Conservation (phyloP, 1,140 invertebrate species). For the Drosophila kepulauana region DNA sequence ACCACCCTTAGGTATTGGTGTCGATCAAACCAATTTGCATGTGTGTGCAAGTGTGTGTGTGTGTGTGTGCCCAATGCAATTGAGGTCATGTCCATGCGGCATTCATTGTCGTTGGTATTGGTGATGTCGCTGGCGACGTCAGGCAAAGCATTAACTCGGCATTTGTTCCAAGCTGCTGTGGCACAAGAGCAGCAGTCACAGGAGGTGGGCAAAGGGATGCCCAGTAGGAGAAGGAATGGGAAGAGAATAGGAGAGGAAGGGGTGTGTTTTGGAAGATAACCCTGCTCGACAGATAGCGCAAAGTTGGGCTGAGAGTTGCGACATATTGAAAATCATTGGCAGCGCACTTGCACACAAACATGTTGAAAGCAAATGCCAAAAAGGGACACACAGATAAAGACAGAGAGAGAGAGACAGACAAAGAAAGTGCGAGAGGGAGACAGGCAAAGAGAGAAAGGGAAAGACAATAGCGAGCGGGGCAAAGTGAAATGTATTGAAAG, state of each 20-base stretch:
- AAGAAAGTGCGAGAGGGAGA: constrained; percentile 1
- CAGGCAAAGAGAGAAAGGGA: neutral
- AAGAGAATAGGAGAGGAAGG: constrained; percentile 10
- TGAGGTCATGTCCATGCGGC: constrained; percentile 84
- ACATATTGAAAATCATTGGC: constrained; percentile 81
- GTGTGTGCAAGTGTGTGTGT: constrained; percentile 17
- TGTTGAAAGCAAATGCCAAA: constrained; percentile 35
- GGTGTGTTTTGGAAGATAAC: constrained; percentile 23
- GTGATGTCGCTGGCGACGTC: constrained; percentile 61
- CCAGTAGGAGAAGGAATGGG: too few species aligned
- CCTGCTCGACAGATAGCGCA: constrained; percentile 60
- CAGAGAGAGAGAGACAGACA: neutral
- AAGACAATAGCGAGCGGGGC: neutral
- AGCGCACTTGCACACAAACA: constrained; percentile 46
- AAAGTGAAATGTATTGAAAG: constrained; percentile 66
- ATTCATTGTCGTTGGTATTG: constrained; percentile 69
- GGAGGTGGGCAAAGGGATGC: neutral
- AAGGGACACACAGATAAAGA: constrained; percentile 11
- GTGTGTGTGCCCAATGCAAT: constrained; percentile 65
- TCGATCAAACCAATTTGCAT: constrained; percentile 76
- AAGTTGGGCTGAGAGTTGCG: constrained; percentile 71
- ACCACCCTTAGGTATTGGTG: constrained; percentile 75
- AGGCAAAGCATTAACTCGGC: constrained; percentile 73
- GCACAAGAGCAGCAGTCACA: neutral
- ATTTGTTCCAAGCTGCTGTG: constrained; percentile 74